Percentiles rank a stretch among this genome's conserved stretches.
Evolutionary conservation across 2,888 invertebrate species (phyloP).

Genomic region (Andrena minutula): DNA sequence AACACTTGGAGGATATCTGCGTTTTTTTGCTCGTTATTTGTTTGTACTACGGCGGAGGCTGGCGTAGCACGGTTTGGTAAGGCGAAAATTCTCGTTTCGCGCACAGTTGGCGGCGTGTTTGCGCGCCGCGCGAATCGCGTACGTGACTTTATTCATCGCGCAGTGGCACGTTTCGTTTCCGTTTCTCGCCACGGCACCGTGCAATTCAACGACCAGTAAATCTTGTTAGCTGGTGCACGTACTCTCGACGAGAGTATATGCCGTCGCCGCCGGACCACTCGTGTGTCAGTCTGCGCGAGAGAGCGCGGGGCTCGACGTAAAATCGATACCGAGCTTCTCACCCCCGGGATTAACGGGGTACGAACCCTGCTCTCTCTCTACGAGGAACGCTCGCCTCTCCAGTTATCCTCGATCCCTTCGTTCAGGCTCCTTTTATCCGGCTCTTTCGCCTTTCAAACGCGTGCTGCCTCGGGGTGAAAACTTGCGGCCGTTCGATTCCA

Average conservation of each 20-base stretch:
- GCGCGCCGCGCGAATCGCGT: slow-evolving; percentile 25
- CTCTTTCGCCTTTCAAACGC: too few relatives aligned
- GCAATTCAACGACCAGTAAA: slow-evolving; percentile 42
- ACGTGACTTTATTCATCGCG: slow-evolving; percentile 36
- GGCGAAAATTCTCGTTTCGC: slow-evolving; percentile 25
- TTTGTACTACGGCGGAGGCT: background rate
- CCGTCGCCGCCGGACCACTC: slow-evolving; percentile 36
- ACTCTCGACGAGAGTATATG: slow-evolving; percentile 22
- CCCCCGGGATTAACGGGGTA: slow-evolving; percentile 11
- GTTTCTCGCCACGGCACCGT: slow-evolving; percentile 19
- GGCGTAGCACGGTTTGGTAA: background rate
- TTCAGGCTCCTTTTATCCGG: slow-evolving; percentile 4
- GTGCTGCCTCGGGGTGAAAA: too few relatives aligned
- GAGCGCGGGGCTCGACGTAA: slow-evolving; percentile 38
- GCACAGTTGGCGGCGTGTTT: slow-evolving; percentile 14
- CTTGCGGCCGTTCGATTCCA: too few relatives aligned
- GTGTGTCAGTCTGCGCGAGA: slow-evolving; percentile 44
- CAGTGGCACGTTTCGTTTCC: slow-evolving; percentile 35
- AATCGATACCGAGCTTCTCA: slow-evolving; percentile 54
- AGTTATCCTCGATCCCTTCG: slow-evolving; percentile 3
- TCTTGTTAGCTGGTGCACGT: slow-evolving; percentile 45
- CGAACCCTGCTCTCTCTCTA: background rate
- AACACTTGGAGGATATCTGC: too few relatives aligned
- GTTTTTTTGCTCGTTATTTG: too few relatives aligned
- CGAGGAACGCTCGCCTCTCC: background rate